phyloP scores from a whole-genome alignment of 2,113 vertebrate species.

The Indicator maculatus region DNA sequence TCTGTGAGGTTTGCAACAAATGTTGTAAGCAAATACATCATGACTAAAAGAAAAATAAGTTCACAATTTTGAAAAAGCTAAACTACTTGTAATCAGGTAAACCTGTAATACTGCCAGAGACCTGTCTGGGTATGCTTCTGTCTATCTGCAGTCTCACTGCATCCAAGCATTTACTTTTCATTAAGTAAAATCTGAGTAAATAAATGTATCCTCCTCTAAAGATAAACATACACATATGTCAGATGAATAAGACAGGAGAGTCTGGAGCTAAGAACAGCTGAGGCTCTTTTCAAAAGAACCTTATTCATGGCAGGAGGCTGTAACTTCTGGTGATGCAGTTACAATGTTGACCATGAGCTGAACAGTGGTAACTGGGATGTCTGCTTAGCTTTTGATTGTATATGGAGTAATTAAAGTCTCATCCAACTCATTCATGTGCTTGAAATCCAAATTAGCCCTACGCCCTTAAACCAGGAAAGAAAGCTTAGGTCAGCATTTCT shows the following conservation, averaged over 20 bases:
- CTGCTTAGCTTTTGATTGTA: not conserved
- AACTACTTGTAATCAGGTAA: not conserved
- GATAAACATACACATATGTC: not conserved
- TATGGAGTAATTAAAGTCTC: not conserved
- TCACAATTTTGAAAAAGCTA: not conserved
- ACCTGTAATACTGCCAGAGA: not conserved
- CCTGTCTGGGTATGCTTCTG: not conserved
- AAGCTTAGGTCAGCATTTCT: not conserved
- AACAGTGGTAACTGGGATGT: not conserved
- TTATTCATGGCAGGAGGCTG: not conserved
- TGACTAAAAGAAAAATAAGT: not conserved
- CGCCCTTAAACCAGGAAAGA: not conserved
- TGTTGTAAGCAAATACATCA: not conserved
- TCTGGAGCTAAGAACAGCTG: not conserved
- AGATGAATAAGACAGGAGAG: not conserved
- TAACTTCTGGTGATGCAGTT: not conserved
- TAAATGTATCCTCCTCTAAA: not conserved
- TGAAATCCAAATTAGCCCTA: not conserved
- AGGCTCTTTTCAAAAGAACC: not conserved
- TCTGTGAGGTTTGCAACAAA: not conserved
- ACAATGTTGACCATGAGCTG: not conserved
- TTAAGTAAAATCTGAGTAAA: not conserved
- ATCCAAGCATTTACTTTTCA: not conserved
- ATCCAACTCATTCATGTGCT: not conserved
- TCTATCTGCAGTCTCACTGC: not conserved